Base-by-base conservation (phyloP, 2,797 vertebrate genomes). In the Acanthurus tractus region DNA sequence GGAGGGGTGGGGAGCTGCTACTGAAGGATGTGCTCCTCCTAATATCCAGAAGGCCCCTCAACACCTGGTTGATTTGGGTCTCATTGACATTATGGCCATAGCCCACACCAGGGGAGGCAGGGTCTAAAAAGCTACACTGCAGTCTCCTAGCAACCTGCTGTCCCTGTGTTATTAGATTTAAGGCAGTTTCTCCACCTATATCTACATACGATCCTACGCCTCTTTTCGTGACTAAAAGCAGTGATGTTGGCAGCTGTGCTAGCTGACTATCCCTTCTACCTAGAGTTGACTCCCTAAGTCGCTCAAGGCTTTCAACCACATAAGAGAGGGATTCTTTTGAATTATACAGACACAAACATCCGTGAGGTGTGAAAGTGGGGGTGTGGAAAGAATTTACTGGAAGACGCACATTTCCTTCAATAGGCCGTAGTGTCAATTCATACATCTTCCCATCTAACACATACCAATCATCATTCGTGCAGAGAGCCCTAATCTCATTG, bases 301-400 rank as follows among this genome's bases (percentile, higher is more conserved):
- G 97, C 79, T 99, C 98, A 12, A 99, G 95, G 86, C 98, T 99
- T 88, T 99, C 98, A 57, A 97, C 94, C 59, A 99, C 96, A 7
- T 99, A 99, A 42, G 96, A 96, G 13, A 99, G 85, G 0, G 98
- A 99, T 69, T 99, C 98, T 90, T 99, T 99, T 23, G 98, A 99
- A 89, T 99, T 99, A 89, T 99, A 99, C 65, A 99, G 96, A 94
- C 98, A 99, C 76, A 99, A 95, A 79, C 97, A 98, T 59, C 98
- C 98, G 0, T 99, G 98, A 5, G 98, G 98, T 8, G 96, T 96
- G 83, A 99, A 99, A 1, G 97, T 98, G 1, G 98, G 96, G 0
- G 98, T 99, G 75, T 98, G 95, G 90, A 99, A 99, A 59, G 98
- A 96, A 91, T 99, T 99, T 25, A 99, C 98, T 0, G 98, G 98